Percentiles rank a stretch among this genome's conserved stretches.
phyloP scores from a whole-genome alignment of 2,888 invertebrate species.

The Drosophila phalerata region DNA sequence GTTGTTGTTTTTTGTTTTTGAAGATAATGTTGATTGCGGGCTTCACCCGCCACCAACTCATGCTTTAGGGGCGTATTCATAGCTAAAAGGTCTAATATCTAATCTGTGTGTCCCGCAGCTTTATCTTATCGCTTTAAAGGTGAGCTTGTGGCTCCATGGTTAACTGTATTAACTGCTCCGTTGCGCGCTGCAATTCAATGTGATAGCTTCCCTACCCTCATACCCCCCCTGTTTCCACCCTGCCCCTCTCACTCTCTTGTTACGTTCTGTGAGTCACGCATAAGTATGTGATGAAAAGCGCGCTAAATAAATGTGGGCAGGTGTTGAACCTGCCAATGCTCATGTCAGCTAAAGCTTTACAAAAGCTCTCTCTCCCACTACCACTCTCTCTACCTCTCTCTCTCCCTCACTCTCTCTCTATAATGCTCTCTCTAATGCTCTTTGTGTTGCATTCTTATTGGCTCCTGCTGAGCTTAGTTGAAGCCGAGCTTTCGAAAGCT shows the following conservation, averaged over 20 bases:
- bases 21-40: constrained; percentile 45
- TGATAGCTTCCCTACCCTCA: not conserved
- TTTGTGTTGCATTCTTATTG: not conserved
- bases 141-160: constrained; percentile 75
- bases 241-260: not conserved
- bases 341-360: not conserved
- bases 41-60: constrained; percentile 46
- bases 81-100: constrained; percentile 48
- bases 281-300: constrained; percentile 18
- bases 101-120: constrained; percentile 53
- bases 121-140: constrained; percentile 76
- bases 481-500: constrained; percentile 41
- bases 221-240: too few relatives aligned
- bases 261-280: constrained; percentile 19
- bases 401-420: not conserved
- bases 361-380: not conserved
- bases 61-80: constrained; percentile 48
- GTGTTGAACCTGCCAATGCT: constrained; percentile 18
- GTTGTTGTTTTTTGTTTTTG: constrained; percentile 1
- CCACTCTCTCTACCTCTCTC: not conserved
- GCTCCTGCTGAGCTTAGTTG: constrained; percentile 8
- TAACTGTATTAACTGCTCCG: constrained; percentile 49
- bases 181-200: constrained; percentile 25
- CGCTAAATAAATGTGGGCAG: constrained; percentile 1
- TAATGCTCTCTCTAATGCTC: not conserved